Percentiles rank a stretch among this genome's conserved stretches.
phyloP scores from a whole-genome alignment of 2,888 invertebrate species.

The Smittia aterrima region DNA sequence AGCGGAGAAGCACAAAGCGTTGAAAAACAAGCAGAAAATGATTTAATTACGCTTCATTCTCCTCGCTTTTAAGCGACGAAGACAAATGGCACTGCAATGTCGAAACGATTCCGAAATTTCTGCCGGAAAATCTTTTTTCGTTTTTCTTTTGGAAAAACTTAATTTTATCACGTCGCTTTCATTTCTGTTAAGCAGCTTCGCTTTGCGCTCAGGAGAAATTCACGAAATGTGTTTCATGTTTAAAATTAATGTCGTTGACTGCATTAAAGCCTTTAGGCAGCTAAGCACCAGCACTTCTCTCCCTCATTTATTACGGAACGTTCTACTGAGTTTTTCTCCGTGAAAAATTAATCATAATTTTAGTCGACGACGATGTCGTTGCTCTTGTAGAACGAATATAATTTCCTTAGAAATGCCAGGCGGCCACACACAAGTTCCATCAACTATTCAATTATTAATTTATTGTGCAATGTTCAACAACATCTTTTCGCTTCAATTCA shows the following conservation, averaged over 20 bases:
- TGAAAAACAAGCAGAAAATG: background rate
- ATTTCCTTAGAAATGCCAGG: conserved; percentile 12
- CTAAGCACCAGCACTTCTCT: background rate
- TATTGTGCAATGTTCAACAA: conserved; percentile 29
- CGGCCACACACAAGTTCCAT: background rate
- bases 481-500: conserved; percentile 16
- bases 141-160: background rate
- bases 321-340: too few relatives aligned
- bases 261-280: conserved; percentile 15
- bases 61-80: background rate
- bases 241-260: conserved; percentile 23
- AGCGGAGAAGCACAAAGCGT: background rate
- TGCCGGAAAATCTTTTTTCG: background rate
- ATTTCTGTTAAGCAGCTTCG: conserved; percentile 12
- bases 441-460: conserved; percentile 37
- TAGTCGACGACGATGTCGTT: background rate
- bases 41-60: background rate
- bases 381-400: conserved; percentile 9
- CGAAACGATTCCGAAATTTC: background rate
- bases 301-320: background rate
- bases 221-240: background rate
- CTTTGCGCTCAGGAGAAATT: background rate
- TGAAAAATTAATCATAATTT: conserved; percentile 23
- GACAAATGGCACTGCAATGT: conserved; percentile 21
- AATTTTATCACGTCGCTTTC: conserved; percentile 17